phyloP scores from a whole-genome alignment of 2,797 vertebrate genomes.

The Vipera latastei region DNA sequence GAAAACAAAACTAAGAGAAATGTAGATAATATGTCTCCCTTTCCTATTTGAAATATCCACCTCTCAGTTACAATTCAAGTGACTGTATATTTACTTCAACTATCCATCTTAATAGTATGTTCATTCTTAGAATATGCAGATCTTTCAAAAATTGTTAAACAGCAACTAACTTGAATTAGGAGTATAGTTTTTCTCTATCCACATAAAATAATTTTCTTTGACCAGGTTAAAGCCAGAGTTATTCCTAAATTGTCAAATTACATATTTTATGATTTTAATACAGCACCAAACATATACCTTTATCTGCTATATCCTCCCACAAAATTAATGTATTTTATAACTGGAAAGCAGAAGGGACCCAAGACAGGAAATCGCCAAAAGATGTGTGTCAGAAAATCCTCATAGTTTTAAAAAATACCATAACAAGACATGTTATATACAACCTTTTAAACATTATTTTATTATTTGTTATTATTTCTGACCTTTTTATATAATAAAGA shows the following conservation, averaged over 20 bases:
- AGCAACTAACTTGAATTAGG: neutral
- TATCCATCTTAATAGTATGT: neutral
- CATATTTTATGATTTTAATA: neutral
- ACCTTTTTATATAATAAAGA: no score
- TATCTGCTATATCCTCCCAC: no score
- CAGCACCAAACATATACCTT: neutral
- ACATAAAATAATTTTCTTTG: neutral
- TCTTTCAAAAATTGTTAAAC: neutral
- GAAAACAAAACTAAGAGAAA: neutral
- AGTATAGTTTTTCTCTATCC: neutral
- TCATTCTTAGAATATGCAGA: neutral
- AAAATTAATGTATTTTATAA: no score
- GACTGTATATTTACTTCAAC: neutral
- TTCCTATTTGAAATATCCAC: neutral
- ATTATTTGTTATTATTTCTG: no score
- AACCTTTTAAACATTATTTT: no score
- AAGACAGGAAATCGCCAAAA: no score
- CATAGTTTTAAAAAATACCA: no score
- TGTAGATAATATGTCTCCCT: neutral
- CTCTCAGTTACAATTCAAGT: neutral
- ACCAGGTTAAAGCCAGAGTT: neutral
- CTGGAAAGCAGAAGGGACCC: no score
- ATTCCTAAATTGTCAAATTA: neutral
- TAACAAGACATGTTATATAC: no score
- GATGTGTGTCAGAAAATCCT: no score